phyloP scores from a whole-genome alignment of 2,888 invertebrate species.

The Ecdyonurus torrentis region DNA sequence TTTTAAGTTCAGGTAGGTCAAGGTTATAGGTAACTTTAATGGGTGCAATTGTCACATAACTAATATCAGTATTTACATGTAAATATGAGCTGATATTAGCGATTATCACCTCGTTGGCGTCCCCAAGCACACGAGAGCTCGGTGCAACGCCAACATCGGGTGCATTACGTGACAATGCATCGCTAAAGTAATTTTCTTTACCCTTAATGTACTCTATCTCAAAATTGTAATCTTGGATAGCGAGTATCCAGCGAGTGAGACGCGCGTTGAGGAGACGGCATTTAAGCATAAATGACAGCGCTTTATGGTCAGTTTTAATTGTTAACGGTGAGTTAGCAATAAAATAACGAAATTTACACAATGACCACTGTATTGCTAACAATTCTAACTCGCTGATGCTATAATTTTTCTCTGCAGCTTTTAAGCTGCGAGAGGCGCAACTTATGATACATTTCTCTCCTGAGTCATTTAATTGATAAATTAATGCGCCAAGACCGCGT shows the following conservation, averaged over 20 bases:
- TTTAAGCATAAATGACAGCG: not conserved
- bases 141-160: not conserved
- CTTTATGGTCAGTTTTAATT: not conserved
- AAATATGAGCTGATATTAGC: no score
- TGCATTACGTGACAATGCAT: not conserved
- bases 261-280: not conserved
- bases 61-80: not conserved
- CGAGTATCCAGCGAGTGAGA: not conserved
- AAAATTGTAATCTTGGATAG: not conserved
- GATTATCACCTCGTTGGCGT: no score
- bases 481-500: not conserved
- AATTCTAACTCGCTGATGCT: not conserved
- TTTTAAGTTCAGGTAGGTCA: not conserved
- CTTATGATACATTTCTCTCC: not conserved
- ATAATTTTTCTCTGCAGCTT: not conserved
- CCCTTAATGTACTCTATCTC: not conserved
- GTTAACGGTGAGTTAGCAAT: not conserved
- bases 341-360: not conserved
- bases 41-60: not conserved
- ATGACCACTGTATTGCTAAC: not conserved
- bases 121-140: not conserved
- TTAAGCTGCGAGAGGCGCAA: not conserved
- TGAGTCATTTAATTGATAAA: not conserved
- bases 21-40: not conserved
- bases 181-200: not conserved